Evolutionary conservation across 1,140 invertebrate species (phyloP).

Genomic region (Scylla paramamosain): DNA sequence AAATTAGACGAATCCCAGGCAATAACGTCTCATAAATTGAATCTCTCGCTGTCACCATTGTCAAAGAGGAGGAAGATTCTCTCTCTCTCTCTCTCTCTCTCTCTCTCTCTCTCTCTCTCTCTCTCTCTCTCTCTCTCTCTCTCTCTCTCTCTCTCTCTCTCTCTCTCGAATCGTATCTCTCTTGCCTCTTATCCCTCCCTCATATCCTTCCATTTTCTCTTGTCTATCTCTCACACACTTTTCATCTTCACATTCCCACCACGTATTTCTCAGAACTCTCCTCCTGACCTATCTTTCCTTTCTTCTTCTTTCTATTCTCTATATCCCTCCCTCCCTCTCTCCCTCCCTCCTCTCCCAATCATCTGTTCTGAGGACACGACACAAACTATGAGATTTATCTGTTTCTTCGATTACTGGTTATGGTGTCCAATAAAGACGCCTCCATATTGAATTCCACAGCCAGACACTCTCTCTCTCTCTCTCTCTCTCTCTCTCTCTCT

Average conservation of each 20-base stretch:
- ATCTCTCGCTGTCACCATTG: background rate
- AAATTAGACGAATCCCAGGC: background rate
- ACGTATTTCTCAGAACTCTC: too few species aligned
- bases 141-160: slow-evolving; percentile 8
- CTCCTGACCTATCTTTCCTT: too few species aligned
- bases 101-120: too few species aligned
- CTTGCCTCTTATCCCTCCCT: too few species aligned
- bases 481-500: slow-evolving; percentile 20
- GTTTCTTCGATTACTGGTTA: background rate
- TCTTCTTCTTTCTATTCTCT: too few species aligned
- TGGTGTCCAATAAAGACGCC: background rate
- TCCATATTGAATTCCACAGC: background rate
- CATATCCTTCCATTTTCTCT: too few species aligned
- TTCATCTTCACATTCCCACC: too few species aligned
- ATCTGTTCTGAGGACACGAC: background rate
- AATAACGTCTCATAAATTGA: slow-evolving; percentile 24
- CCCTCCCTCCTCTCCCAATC: background rate
- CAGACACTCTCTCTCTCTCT: background rate
- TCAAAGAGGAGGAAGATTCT: background rate
- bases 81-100: background rate
- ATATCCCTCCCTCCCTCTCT: background rate
- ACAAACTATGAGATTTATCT: background rate
- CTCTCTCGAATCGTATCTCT: background rate
- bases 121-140: background rate
- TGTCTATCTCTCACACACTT: too few species aligned